phyloP scores from a whole-genome alignment of 2,888 invertebrate species.

The Mactromeris polynyma region DNA sequence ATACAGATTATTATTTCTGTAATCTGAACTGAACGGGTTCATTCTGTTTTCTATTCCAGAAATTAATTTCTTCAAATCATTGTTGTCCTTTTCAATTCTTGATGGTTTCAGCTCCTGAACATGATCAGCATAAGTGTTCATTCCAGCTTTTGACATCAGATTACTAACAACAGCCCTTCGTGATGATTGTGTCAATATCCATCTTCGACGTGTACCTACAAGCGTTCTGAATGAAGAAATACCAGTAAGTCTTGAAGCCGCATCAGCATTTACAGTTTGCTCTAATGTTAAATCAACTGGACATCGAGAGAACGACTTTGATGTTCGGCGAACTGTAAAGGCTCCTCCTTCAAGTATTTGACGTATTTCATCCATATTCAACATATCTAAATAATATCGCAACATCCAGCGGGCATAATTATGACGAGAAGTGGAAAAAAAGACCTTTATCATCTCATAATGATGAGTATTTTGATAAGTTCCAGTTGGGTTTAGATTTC shows the following conservation, averaged over 20 bases:
- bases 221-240: not conserved
- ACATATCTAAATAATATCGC: constrained; percentile 58
- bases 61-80: constrained; percentile 20
- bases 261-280: constrained; percentile 47
- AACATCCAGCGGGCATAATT: constrained; percentile 71
- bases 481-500: no score
- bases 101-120: not conserved
- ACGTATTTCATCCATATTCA: constrained; percentile 41
- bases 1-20: constrained; percentile 13
- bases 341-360: constrained; percentile 4
- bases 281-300: constrained; percentile 40
- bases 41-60: constrained; percentile 16
- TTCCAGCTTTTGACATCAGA: not conserved
- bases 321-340: constrained; percentile 18
- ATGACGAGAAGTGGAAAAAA: constrained; percentile 60
- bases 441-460: constrained; percentile 42
- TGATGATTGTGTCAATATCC: constrained; percentile 9
- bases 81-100: constrained; percentile 11
- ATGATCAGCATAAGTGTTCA: not conserved
- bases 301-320: constrained; percentile 23
- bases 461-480: no score
- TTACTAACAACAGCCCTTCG: not conserved
- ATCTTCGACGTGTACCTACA: not conserved
- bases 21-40: constrained; percentile 29
- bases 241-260: constrained; percentile 28